Evolutionary conservation across 2,797 vertebrate species (phyloP).

Genomic region (Alectoris magna): DNA sequence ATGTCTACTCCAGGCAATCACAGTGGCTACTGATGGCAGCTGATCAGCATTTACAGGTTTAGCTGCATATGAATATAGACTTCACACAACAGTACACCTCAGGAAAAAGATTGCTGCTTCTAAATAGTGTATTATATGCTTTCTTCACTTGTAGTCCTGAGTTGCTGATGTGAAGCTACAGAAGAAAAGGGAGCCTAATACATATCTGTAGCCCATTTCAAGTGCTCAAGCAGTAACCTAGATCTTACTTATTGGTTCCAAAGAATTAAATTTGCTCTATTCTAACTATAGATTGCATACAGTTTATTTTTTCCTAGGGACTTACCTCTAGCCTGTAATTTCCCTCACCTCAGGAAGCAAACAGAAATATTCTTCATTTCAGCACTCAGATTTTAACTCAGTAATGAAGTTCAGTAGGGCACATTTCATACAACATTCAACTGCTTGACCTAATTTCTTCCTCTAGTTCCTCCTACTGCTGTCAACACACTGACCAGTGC

Average conservation of each 20-base stretch:
- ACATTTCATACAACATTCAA: not conserved
- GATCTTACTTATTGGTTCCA: not conserved
- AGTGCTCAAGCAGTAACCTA: not conserved
- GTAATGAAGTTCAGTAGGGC: slow-evolving; percentile 36
- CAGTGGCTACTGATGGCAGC: fast-evolving
- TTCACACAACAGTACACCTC: not conserved
- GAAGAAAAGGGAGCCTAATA: not conserved
- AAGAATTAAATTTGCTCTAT: not conserved
- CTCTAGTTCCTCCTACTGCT: not conserved
- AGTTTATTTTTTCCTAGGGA: not conserved
- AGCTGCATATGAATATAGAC: not conserved
- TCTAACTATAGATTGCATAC: not conserved
- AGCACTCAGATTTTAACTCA: not conserved
- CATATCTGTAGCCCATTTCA: not conserved
- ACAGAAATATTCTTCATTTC: not conserved
- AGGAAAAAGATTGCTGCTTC: not conserved
- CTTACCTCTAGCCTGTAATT: not conserved
- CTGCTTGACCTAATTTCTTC: slow-evolving; percentile 22
- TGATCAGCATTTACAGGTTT: not conserved
- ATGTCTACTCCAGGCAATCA: not conserved
- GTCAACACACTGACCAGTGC: not conserved
- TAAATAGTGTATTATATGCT: not conserved
- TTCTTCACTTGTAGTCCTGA: not conserved
- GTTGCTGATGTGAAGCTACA: not conserved
- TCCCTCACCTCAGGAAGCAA: not conserved